Evolutionary conservation across 2,888 invertebrate species (phyloP), one percentile per base, ranked within the genome.

Genomic region (Brachypalpus laphriformis): DNA sequence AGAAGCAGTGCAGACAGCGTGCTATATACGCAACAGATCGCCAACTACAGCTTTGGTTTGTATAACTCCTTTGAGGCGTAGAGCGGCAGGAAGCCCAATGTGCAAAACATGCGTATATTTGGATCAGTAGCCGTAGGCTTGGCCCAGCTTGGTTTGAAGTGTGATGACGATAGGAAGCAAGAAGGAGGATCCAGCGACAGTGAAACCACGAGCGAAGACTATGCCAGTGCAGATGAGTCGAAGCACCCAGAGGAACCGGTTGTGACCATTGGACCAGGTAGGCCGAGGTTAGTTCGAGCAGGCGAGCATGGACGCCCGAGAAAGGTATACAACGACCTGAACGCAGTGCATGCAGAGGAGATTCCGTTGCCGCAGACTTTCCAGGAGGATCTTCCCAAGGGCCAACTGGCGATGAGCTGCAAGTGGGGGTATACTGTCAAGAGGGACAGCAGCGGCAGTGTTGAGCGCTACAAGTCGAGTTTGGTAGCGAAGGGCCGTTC

Each of bases 401-500:
- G n/a, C 45, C 77, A 87, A 47, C 47, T 31, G 37, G 31, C 81
- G 0, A 77, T 87, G 49, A 80, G 78, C 1, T 87, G 74, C 37
- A 87, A 83, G 22, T 88, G 87, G 87, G 87, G 22, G 71, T 70
- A 20, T n/a, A n/a, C n/a, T n/a, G n/a, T n/a, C n/a, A n/a, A n/a
- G n/a, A n/a, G n/a, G n/a, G n/a, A n/a, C n/a, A n/a, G n/a, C n/a
- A n/a, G n/a, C n/a, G n/a, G n/a, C n/a, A n/a, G n/a, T n/a, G n/a
- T n/a, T n/a, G n/a, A n/a, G n/a, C n/a, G n/a, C n/a, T n/a, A n/a
- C n/a, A n/a, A n/a, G n/a, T n/a, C n/a, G n/a, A n/a, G n/a, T n/a
- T n/a, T n/a, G n/a, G n/a, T n/a, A n/a, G n/a, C n/a, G n/a, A n/a
- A n/a, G n/a, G n/a, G n/a, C n/a, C n/a, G n/a, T n/a, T n/a, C n/a